These are phyloP conservation scores for Tapera naevia DNA, from an alignment of 2,797 vertebrate genomes.

Conservation along the genomic window DNA sequence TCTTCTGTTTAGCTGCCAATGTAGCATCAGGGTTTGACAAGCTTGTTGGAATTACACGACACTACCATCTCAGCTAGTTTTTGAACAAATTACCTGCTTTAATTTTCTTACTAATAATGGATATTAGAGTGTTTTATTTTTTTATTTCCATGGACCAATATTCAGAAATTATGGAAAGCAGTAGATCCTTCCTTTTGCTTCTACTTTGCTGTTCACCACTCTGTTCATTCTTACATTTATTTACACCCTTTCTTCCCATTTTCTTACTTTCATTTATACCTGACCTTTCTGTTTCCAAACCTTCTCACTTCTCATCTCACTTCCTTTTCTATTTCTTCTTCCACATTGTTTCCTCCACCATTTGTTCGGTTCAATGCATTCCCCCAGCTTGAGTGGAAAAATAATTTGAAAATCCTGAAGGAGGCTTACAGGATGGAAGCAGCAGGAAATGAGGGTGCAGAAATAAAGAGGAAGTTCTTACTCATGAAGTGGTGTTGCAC, in stretches of 20 bases:
- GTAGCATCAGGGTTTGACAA: not conserved
- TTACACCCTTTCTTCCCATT: not conserved
- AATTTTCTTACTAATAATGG: not conserved
- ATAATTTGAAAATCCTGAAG: not conserved
- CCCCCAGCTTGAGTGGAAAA: not conserved
- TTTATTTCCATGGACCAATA: not conserved
- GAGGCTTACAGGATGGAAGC: not conserved
- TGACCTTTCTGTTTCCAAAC: not conserved
- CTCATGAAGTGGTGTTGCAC: not conserved
- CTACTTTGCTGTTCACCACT: not conserved
- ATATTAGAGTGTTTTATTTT: not conserved
- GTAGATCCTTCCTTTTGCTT: not conserved
- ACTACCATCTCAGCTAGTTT: not conserved
- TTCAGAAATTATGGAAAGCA: not conserved
- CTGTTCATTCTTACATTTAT: not conserved
- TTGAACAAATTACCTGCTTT: not conserved
- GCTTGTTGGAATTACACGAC: not conserved
- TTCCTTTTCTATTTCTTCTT: not conserved
- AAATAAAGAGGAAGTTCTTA: conserved; percentile 31
- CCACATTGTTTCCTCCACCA: accelerated
- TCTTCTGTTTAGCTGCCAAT: not conserved
- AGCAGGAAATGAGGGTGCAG: conserved; percentile 30
- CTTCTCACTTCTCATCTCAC: not conserved
- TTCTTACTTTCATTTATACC: not conserved
- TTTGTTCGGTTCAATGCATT: not conserved